Evolutionary conservation across 2,797 vertebrate genomes (phyloP), one percentile per base, ranked within the genome.

Genomic region (Myotis pilosus): DNA sequence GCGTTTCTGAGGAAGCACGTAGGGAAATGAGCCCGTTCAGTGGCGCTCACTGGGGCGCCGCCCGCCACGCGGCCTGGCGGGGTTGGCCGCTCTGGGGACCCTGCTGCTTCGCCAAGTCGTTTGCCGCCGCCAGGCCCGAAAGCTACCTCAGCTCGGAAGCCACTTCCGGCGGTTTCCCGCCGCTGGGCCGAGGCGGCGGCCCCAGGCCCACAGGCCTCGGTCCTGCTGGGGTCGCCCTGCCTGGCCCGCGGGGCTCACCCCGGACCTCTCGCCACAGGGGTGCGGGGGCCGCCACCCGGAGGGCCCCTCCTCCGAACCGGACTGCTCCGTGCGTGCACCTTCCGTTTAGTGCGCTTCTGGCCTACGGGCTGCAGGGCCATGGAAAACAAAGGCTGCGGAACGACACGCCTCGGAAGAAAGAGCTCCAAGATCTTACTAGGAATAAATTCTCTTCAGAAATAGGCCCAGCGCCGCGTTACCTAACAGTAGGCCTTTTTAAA

Each of bases 311-410:
- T n/a, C 13, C 13, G 53, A n/a, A 13, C 51, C 7, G 15, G 66
- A 25, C 28, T 8, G 51, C 41, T 15, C 10, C 0, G 16, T 36
- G 8, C 36, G 41, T 38, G 28, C 53, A n/a, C 19, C 62, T 80
- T 57, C 3, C 17, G 30, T n/a, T 28, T 22, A 15, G 12, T 22
- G 36, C 19, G 49, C 44, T 28, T 89, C 64, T 6, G 91, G 71
- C 78, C 22, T 25, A 8, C 17, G 20, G 69, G 51, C 47, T 17
- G 41, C 25, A 28, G 87, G 17, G n/a, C 78, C 60, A 9, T 44
- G 47, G 80, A 41, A 92, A 71, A 76, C 53, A 68, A 87, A 64
- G 28, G 8, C 19, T 66, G 69, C 74, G 30, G 74, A 90, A 33
- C 28, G 72, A 19, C 20, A 33, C n/a, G 10, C 36, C 30, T 57